Base-by-base conservation (phyloP, 1,140 invertebrate genomes). In the Hetaerina americana region DNA sequence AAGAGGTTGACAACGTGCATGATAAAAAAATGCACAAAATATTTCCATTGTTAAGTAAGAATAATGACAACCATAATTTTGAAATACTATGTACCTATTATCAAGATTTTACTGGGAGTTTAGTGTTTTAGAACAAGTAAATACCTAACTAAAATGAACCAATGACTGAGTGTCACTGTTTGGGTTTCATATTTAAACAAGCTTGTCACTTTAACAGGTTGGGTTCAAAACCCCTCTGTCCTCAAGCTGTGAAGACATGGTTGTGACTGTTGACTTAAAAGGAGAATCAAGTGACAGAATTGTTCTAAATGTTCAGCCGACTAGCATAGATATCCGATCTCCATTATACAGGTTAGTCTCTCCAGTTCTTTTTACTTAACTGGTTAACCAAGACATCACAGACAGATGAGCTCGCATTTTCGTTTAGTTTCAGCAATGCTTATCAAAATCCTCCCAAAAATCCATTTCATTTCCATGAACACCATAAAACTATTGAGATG, bases 221-320 rank as follows among this genome's bases (percentile, higher is more conserved):
- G 89, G 92, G 0, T 88, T 88, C 72, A 95, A 94, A 80, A 94
- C 90, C 8, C 87, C 90, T 27, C 81, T 87, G 0, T 90, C 91
- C 0, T 84, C 91, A 0, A 95, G 93, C 77, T 96, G 94, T 79
- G 93, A 96, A 78, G 89, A 92, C 79, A 86, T 96, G 78, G 84
- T 93, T 2, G 80, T 96, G 0, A 85, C 85, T 70, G 85, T 96
- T 6, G 82, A 87, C 74, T 80, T 96, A 78, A 89, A 91, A 0
- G 87, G 85, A 18, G 92, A 94, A 78, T 84, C 83, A 71, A 79
- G 81, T 27, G 86, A 87, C 76, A 82, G 86, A 72, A 84, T 92
- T 15, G 87, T 91, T 72, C 80, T 95, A 1, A 86, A 87, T 73
- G 86, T 95, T 0, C 87, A 89, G 73, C 84, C 86, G 18, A 84